Conservation (phyloP, 2,888 invertebrate genomes). For the Mystacides longicornis region DNA sequence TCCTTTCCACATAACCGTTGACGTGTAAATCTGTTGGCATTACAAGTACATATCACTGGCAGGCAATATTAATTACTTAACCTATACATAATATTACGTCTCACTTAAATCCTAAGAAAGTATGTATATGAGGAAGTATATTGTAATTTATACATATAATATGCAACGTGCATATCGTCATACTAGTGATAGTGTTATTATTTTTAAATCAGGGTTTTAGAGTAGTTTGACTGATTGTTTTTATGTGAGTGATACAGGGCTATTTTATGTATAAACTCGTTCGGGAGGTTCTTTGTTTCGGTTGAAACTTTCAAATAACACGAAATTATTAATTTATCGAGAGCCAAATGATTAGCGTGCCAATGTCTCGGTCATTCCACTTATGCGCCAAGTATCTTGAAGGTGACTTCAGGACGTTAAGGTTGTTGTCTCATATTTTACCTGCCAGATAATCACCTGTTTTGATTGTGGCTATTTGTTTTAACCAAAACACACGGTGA, state of each 20-base stretch:
- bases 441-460: constrained; percentile 25
- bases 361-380: constrained; percentile 24
- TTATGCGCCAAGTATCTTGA: constrained; percentile 17
- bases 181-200: constrained; percentile 26
- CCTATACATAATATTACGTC: no score
- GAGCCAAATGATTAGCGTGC: constrained; percentile 12
- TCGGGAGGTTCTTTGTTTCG: constrained; percentile 7
- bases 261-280: constrained; percentile 10
- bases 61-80: constrained; percentile 5
- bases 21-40: neutral
- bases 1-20: neutral
- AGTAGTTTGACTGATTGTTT: constrained; percentile 24
- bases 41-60: constrained; percentile 24
- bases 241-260: constrained; percentile 17
- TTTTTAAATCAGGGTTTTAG: constrained; percentile 26
- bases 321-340: neutral
- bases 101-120: no score
- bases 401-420: constrained; percentile 25
- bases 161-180: constrained; percentile 25
- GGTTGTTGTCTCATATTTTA: constrained; percentile 27
- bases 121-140: no score
- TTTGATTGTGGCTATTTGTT: constrained; percentile 23
- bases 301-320: no score
- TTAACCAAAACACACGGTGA: constrained; percentile 11
- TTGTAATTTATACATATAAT: no score